Base-by-base conservation (phyloP, 1,140 invertebrate species). In the Drosophila tropicalis region DNA sequence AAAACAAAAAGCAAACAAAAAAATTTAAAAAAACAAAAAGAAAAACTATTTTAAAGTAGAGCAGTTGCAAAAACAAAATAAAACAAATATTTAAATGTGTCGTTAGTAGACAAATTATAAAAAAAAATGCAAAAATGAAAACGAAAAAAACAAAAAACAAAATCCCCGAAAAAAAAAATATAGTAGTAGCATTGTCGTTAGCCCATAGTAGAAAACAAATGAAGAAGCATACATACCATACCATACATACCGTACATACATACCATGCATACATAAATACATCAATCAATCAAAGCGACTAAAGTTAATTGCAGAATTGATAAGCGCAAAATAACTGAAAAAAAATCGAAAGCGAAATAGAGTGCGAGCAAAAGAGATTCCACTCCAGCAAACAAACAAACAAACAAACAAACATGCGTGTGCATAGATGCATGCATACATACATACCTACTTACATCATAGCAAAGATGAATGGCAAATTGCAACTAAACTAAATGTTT, bases 31-130 rank as follows among this genome's bases (percentile, higher is more conserved):
- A 71, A 72, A 72, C 39, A 40, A 69, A 85, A 69, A 67, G 25
- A 72, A 89, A 82, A 80, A 87, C 84, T 87, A 89, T 87, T 87
- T 87, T 87, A 87, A 87, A 73, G 83, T 87, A 89, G 83, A 87
- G 83, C 83, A 87, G 83, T 89, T 87, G 86, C 84, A 51, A 51
- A 19, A 19, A 81, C 44, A 70, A 76, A 76, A 47, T 9, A 19
- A 81, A 54, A 76, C 69, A 76, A 72, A 70, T 87, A 87, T 87
- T 87, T 87, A 87, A 87, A 87, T 87, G 83, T 87, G 83, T 87
- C 83, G 83, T 87, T 87, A 87, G 83, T 79, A 79, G 77, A 66
- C 62, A 67, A 51, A 51, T 51, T 51, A 51, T 22, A 51, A 70
- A 62, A 63, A 62, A 71, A 82, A 47, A 40, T 65, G 41, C 25